Percentiles rank a stretch among this genome's conserved stretches.
Conservation (phyloP, 2,888 invertebrate species). For the Calliphora vomitoria region DNA sequence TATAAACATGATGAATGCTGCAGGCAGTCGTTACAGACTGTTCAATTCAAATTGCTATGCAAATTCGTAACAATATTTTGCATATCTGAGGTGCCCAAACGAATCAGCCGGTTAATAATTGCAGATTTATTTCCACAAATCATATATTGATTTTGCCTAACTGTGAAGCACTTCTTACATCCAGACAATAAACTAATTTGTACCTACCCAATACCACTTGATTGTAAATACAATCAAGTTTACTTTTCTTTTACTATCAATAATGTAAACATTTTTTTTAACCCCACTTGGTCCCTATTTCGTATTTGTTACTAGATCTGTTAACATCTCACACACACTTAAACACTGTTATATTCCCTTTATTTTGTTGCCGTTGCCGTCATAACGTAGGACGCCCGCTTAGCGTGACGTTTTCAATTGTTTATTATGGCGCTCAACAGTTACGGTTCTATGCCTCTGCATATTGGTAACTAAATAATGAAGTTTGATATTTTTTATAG, state of each 20-base stretch:
- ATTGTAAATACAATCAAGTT: slow-evolving; percentile 29
- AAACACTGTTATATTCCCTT: not conserved
- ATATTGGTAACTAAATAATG: slow-evolving; percentile 64
- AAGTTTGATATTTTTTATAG: slow-evolving; percentile 49
- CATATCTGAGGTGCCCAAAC: too few species aligned
- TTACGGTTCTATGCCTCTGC: slow-evolving; percentile 73
- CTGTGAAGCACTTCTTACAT: too few species aligned
- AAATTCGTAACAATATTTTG: too few species aligned
- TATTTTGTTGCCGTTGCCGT: slow-evolving; percentile 28
- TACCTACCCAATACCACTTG: not conserved
- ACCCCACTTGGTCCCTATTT: slow-evolving; percentile 1
- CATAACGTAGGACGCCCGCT: slow-evolving; percentile 76
- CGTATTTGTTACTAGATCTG: not conserved
- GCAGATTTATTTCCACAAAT: too few species aligned
- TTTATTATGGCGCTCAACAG: slow-evolving; percentile 77
- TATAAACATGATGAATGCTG: too few species aligned
- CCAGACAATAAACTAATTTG: not conserved
- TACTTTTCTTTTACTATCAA: slow-evolving; percentile 28
- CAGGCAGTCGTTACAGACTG: too few species aligned
- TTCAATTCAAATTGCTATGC: too few species aligned
- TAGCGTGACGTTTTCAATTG: slow-evolving; percentile 83
- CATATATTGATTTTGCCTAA: too few species aligned
- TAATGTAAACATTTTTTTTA: not conserved
- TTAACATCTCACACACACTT: slow-evolving; percentile 2
- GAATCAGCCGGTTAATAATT: too few species aligned